Evolutionary conservation across 30 jellyfish, hydroid and myxozoan genomes (phyloP).

Genomic region (Nemopilema nomurai): DNA sequence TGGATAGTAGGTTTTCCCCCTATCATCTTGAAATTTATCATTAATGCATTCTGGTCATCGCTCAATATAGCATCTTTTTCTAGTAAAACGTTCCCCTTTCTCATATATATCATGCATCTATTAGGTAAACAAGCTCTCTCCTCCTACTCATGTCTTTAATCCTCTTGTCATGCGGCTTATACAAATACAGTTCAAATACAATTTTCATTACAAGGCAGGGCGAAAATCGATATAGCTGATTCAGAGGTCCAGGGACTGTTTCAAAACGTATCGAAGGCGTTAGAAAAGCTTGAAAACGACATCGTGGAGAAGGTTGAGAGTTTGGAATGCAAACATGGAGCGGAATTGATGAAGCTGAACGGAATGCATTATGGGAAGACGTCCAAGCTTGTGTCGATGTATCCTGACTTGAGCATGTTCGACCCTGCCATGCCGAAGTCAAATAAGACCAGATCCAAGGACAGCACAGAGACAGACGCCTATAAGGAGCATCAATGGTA

Average conservation of each 20-base stretch:
- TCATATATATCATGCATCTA: too few relatives aligned
- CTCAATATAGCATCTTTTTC: too few relatives aligned
- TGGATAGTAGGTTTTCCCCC: too few relatives aligned
- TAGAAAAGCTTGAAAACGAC: background rate
- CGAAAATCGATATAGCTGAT: conserved; percentile 7
- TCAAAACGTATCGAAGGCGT: background rate
- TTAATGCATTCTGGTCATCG: too few relatives aligned
- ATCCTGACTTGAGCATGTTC: conserved; percentile 10
- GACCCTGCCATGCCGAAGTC: conserved; percentile 31
- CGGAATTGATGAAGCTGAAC: conserved; percentile 14
- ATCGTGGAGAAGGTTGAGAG: background rate
- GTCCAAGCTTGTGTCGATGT: conserved; percentile 1
- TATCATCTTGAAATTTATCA: too few relatives aligned
- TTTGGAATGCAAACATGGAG: conserved; percentile 4
- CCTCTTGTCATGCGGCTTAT: too few relatives aligned
- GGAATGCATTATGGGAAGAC: conserved; percentile 6
- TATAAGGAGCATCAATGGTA: background rate
- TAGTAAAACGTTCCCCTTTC: too few relatives aligned
- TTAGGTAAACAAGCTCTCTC: background rate
- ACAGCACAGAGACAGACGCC: background rate
- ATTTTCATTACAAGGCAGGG: conserved; percentile 19
- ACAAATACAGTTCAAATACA: background rate
- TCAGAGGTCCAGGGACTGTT: background rate
- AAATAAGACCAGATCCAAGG: background rate
- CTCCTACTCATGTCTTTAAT: background rate